phyloP scores from a whole-genome alignment of 2,113 vertebrate species.

The Caretta caretta region DNA sequence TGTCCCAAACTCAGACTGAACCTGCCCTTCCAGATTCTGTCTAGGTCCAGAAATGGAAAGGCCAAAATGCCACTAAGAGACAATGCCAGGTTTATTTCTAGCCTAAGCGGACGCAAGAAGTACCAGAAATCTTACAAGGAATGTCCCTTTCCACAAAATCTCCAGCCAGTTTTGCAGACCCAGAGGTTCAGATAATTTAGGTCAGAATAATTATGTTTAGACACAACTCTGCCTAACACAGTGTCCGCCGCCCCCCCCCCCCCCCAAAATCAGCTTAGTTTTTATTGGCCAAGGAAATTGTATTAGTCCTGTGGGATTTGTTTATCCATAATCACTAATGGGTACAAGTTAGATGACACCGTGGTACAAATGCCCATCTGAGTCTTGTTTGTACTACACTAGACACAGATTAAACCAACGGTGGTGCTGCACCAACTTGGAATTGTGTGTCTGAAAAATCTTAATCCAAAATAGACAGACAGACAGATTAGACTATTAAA shows the following conservation, averaged over 20 bases:
- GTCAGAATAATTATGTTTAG: neutral
- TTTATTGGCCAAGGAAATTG: neutral
- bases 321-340: neutral
- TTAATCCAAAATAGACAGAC: neutral
- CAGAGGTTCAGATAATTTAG: neutral
- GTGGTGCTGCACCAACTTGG: neutral
- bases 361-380: neutral
- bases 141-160: neutral
- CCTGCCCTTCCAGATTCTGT: neutral
- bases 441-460: neutral
- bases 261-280: neutral
- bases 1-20: rapidly evolving
- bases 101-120: neutral
- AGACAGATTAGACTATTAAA: neutral
- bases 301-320: neutral
- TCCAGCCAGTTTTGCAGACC: neutral
- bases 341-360: neutral
- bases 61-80: neutral
- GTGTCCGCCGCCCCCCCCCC: too few species aligned
- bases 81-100: neutral
- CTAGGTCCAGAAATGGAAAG: neutral
- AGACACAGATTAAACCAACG: neutral
- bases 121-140: neutral
- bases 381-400: neutral
- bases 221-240: neutral